Evolutionary conservation across 1,140 invertebrate genomes (phyloP), one percentile per base, ranked within the genome.

Genomic region (Zaprionus africanus): DNA sequence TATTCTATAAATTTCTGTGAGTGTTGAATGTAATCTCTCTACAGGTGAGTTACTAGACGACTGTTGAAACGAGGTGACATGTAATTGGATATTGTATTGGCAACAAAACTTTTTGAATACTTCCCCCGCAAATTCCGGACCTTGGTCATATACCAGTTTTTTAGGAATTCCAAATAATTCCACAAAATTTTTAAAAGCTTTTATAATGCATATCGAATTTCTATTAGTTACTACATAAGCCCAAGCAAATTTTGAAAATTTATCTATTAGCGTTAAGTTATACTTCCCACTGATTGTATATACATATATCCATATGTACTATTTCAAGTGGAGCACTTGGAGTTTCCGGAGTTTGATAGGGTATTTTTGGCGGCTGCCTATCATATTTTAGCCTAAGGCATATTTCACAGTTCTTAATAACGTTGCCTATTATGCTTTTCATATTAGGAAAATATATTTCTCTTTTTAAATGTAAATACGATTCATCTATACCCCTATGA

Each of bases 1-100:
- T 34, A 60, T 74, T 53, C 57, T 60, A 24, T 67, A 57, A 15
- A 56, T 74, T 61, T 74, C 57, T 41, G 71, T 66, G 22, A 72
- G 24, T 5, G 26, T 26, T 26, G 26, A 26, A 26, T 26, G 26
- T 26, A 26, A 4, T 26, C 26, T 49, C 28, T 73, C 34, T 34
- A 9, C 34, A 34, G 34, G 34, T 28, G 61, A 43, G 46, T 46
- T 73, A 13, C 62, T 73, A 6, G 24, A 36, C 1, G 53, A 58
- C 56, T 28, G 24, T 28, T 54, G 24, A 15, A 54, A 54, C 13
- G 51, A 54, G 24, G 24, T 54, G 24, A 26, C 15, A 34, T 73
- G 61, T 11, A 65, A 28, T 11, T 17, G 43, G 24, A 65, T 60
- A 13, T 28, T 57, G 58, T 65, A 65, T 24, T 73, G 70, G 15